These are phyloP conservation scores for Pegoplata infirma DNA, from an alignment of 2,888 invertebrate species.

Conservation along the genomic window DNA sequence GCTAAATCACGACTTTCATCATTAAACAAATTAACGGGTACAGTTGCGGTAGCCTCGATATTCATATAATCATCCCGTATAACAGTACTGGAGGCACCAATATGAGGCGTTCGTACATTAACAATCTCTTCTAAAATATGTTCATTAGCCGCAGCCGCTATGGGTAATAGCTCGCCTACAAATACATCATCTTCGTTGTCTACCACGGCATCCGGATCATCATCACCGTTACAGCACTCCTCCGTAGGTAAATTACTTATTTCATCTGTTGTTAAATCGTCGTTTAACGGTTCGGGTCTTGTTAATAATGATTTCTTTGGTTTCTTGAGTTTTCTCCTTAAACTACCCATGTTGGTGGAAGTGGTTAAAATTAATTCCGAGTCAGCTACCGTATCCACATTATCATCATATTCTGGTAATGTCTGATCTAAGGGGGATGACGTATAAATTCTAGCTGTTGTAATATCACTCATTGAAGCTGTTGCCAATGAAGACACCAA, in stretches of 20 bases:
- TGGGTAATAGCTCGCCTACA: conserved; percentile 41
- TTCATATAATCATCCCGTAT: conserved; percentile 50
- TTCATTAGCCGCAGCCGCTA: conserved; percentile 44
- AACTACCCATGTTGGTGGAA: conserved; percentile 12
- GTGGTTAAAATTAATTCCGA: conserved; percentile 33
- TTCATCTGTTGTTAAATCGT: conserved; percentile 26
- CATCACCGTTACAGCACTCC: conserved; percentile 35
- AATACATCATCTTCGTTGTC: conserved; percentile 52
- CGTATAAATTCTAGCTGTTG: conserved; percentile 48
- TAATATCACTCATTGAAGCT: conserved; percentile 40
- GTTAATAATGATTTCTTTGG: conserved; percentile 39
- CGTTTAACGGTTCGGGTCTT: conserved; percentile 26
- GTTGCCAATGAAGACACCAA: conserved; percentile 36
- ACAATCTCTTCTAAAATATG: conserved; percentile 51
- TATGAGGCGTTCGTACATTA: conserved; percentile 23
- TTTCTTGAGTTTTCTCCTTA: conserved; percentile 45
- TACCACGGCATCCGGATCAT: conserved; percentile 37
- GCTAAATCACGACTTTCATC: conserved; percentile 50
- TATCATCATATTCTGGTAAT: conserved; percentile 49
- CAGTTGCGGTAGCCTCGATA: conserved; percentile 46
- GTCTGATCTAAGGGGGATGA: conserved; percentile 53
- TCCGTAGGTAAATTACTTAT: conserved; percentile 28
- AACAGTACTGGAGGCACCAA: conserved; percentile 23
- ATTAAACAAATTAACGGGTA: conserved; percentile 53
- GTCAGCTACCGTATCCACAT: conserved; percentile 41